Base-by-base conservation (phyloP, 2,113 vertebrate genomes). In the Cyanistes caeruleus region DNA sequence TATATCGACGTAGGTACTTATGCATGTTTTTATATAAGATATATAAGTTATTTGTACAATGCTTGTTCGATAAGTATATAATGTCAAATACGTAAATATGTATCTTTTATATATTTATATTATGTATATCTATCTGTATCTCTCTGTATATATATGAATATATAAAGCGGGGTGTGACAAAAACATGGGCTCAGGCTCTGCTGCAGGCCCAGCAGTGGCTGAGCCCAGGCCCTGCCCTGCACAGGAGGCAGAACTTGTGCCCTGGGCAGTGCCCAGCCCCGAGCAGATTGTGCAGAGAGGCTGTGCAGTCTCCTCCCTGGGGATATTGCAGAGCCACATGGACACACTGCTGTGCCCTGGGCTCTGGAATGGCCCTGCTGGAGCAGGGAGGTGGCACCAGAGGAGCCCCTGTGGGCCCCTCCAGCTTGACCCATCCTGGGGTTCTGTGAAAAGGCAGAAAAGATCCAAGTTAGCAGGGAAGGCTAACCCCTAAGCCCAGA, bases 121-220 rank as follows among this genome's bases (percentile, higher is more conserved):
- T 22, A 21, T 17, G 7, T 22, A 5, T 44, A 1, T 24, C 15
- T n/a, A 3, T 22, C 5, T 43, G 11, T 28, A 35, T 25, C 3
- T 60, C 15, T 44, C 13, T 17, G 4, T 28, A 3, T 55, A 28
- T 55, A 10, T 60, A 16, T 39, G 25, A 39, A 23, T 62, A 4
- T 39, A 18, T 62, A 13, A n/a, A 62, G 23, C 10, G 3, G 4
- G 3, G 0, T n/a, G 37, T 48, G 41, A 8, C 10, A 22, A 17
- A 39, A 41, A 14, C 56, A 25, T 18, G n/a, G n/a, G 10, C 58
- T 15, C 49, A 6, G 56, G 49, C 85, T 35, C 65, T 63, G 74
- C 65, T 63, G 1, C 20, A 2, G 37, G 39, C 73, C 63, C 63
- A 33, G 73, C 53, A 2, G 28, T 37, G 73, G 1, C 64, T n/a